Percentiles rank a stretch among this genome's conserved stretches.
Conservation (phyloP, 1,140 invertebrate genomes). For the Helicoverpa zea region DNA sequence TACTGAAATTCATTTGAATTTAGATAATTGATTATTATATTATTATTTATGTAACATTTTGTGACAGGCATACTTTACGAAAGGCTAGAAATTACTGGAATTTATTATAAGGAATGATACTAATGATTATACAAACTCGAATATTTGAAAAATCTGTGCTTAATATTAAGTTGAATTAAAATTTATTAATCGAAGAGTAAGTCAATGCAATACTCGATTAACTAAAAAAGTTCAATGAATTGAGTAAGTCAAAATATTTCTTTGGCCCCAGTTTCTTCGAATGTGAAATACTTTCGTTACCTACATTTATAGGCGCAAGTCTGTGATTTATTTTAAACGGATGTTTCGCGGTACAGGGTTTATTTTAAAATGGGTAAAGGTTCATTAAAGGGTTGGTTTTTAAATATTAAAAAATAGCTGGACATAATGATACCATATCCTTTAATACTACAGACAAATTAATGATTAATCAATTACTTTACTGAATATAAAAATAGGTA, state of each 20-base stretch:
- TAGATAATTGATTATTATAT: slow-evolving; percentile 5
- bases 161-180: too few relatives aligned
- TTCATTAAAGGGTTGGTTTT: slow-evolving; percentile 35
- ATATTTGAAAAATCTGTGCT: too few relatives aligned
- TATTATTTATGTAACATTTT: slow-evolving; percentile 23
- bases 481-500: too few relatives aligned
- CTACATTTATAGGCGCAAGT: slow-evolving; percentile 44
- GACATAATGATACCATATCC: not conserved
- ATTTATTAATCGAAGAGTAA: too few relatives aligned
- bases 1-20: slow-evolving; percentile 53
- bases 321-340: slow-evolving; percentile 60
- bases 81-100: not conserved
- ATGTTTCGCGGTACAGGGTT: slow-evolving; percentile 58
- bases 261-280: not conserved
- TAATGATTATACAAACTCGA: too few relatives aligned
- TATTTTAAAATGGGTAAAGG: slow-evolving; percentile 41
- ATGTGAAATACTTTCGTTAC: not conserved
- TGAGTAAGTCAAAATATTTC: too few relatives aligned
- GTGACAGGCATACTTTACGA: slow-evolving; percentile 13
- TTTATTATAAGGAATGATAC: not conserved
- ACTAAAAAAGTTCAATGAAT: too few relatives aligned
- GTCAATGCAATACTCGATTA: not conserved
- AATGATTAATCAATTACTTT: not conserved
- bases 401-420: slow-evolving; percentile 2
- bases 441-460: not conserved